phyloP scores from a whole-genome alignment of 2,888 invertebrate species.

The Drosophila bunnanda region DNA sequence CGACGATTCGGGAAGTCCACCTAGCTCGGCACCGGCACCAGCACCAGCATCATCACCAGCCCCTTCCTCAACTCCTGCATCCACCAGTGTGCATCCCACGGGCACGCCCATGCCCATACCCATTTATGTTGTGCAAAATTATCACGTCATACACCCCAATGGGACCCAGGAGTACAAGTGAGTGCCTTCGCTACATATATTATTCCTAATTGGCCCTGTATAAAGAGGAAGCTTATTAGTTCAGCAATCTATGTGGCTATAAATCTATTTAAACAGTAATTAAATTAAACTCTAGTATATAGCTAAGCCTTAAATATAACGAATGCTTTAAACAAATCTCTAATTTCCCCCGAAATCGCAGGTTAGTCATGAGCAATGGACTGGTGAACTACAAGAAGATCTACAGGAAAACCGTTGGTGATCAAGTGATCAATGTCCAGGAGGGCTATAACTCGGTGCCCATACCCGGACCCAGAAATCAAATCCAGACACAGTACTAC shows the following conservation, averaged over 20 bases:
- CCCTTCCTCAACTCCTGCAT: not conserved
- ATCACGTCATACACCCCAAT: constrained; percentile 70
- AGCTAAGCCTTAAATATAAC: not conserved
- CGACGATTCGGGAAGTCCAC: constrained; percentile 55
- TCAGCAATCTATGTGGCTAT: not conserved
- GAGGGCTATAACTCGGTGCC: constrained; percentile 79
- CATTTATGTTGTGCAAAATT: constrained; percentile 74
- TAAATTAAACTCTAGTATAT: not conserved
- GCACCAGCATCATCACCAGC: not conserved
- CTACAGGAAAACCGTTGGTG: constrained; percentile 64
- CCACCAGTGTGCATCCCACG: constrained; percentile 19
- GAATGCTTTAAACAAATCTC: not conserved
- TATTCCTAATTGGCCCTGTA: not conserved
- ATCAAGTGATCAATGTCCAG: constrained; percentile 70
- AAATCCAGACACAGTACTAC: constrained; percentile 71
- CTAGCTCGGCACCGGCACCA: not conserved
- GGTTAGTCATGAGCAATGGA: constrained; percentile 77
- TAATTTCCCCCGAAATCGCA: constrained; percentile 24
- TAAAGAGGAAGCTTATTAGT: not conserved
- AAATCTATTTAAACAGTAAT: not conserved
- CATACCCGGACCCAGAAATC: constrained; percentile 47
- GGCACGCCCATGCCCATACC: constrained; percentile 31
- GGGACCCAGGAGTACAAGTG: constrained; percentile 80
- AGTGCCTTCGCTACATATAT: constrained; percentile 5
- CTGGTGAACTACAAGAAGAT: constrained; percentile 76